Base-by-base conservation (phyloP, 2,797 vertebrate species). In the Schizothorax lantsangensis region DNA sequence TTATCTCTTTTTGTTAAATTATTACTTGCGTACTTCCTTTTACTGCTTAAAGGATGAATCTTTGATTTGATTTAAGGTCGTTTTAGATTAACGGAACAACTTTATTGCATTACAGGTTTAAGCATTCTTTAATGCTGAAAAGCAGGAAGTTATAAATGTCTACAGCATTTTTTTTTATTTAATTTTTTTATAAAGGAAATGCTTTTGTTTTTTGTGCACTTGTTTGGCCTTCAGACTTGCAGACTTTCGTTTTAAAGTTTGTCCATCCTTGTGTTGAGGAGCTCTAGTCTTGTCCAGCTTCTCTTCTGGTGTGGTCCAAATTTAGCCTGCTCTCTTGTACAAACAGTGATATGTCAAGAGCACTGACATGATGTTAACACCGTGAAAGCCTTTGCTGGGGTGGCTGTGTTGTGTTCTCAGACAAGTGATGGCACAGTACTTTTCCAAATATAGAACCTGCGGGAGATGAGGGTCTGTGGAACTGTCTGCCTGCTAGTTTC, bases 361-460 rank as follows among this genome's bases (percentile, higher is more conserved):
- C 26, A 59, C 52, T 84, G 89, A 89, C 84, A 73, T 84, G 86
- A 64, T 86, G 89, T 79, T 66, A 88, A 81, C 88, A 81, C 19
- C 43, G 72, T 45, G 54, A 79, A 40, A 73, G 59, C 69, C 62
- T 77, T 47, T 33, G 45, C 38, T 68, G 30, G 26, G 81, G 69
- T 68, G 38, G 43, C 79, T 84, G 80, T 75, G 66, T 85, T 84
- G 62, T 85, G 87, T 80, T 80, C 57, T 71, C 38, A 64, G 85
- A 54, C 45, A 43, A 69, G 59, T 33, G 62, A 77, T 81, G 57
- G 49, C 49, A 47, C 33, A 38, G 36, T 23, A 21, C 40, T 79
- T 82, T n/a, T 68, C 36, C 69, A 80, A 74, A 73, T 72, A 80
- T 80, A 85, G 84, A 85, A 62, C n/a, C 77, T 62, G 40, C 3